Percentiles rank a stretch among this genome's conserved stretches.
Conservation (phyloP, 23 tunicate species). For the Styela plicata region DNA sequence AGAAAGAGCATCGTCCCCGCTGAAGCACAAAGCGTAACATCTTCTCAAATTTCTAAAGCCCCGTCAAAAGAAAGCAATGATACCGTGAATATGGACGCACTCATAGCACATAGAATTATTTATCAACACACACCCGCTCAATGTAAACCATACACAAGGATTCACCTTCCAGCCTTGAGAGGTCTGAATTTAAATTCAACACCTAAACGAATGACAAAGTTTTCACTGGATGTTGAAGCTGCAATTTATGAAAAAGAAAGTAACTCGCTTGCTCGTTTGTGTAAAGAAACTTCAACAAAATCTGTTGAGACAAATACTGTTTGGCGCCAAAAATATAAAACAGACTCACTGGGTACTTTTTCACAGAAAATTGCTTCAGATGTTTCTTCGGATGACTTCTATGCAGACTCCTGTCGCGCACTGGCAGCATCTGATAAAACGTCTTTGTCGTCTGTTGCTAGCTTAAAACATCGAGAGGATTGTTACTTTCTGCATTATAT, state of each 20-base stretch:
- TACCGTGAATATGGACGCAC: conserved; percentile 20
- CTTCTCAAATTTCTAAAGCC: neutral
- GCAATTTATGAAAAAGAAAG: neutral
- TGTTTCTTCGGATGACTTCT: neutral
- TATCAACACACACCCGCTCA: conserved; percentile 12
- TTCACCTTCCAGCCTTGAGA: neutral
- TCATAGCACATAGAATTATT: conserved; percentile 28
- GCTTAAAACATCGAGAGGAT: conserved; percentile 1
- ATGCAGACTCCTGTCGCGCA: neutral
- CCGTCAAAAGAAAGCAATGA: neutral
- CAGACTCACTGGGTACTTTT: neutral
- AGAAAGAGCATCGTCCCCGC: neutral
- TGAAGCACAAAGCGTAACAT: neutral
- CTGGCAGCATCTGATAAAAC: neutral
- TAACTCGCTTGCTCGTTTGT: neutral
- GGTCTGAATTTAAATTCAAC: neutral
- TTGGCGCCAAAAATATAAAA: neutral
- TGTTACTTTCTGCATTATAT: conserved; percentile 30
- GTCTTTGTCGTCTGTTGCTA: neutral
- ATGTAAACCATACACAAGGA: neutral
- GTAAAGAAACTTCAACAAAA: neutral
- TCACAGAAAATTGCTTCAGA: neutral
- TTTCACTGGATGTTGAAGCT: neutral
- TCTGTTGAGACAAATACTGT: neutral
- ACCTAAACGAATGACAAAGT: neutral